Conservation (phyloP, 2,113 vertebrate genomes). For the Perca schrenkii region DNA sequence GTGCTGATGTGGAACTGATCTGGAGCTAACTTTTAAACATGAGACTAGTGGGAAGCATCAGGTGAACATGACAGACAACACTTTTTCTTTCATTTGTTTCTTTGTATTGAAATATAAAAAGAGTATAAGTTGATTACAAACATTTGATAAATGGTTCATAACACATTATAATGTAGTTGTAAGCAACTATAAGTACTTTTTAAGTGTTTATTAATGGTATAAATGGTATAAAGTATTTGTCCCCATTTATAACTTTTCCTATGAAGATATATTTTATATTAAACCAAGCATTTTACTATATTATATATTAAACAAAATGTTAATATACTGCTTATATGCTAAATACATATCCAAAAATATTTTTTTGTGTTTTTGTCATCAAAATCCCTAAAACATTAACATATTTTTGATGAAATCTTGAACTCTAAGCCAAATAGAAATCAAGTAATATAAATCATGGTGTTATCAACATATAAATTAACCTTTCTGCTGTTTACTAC, state of each 20-base stretch:
- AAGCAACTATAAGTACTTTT: not conserved
- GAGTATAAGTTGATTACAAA: too few relatives aligned
- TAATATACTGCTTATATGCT: not conserved
- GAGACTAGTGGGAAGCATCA: not conserved
- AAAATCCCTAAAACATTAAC: not conserved
- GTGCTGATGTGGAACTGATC: constrained; percentile 60
- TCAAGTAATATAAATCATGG: not conserved
- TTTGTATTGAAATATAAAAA: not conserved
- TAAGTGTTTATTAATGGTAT: not conserved
- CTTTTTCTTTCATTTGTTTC: not conserved
- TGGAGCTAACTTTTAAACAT: not conserved
- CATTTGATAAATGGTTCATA: not conserved
- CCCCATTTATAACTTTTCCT: not conserved
- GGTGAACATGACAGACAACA: not conserved
- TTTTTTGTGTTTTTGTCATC: not conserved
- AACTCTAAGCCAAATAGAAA: not conserved
- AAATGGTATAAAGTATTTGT: too few relatives aligned
- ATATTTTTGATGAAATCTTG: not conserved
- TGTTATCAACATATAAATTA: not conserved
- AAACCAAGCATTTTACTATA: too few relatives aligned
- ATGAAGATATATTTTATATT: not conserved
- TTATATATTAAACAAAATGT: not conserved
- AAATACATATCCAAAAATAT: not conserved
- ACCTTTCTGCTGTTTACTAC: not conserved
- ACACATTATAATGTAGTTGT: not conserved